Percentiles rank a stretch among this genome's conserved stretches.
Conservation (phyloP, 2,888 invertebrate genomes). For the Nemapogon koenigi region DNA sequence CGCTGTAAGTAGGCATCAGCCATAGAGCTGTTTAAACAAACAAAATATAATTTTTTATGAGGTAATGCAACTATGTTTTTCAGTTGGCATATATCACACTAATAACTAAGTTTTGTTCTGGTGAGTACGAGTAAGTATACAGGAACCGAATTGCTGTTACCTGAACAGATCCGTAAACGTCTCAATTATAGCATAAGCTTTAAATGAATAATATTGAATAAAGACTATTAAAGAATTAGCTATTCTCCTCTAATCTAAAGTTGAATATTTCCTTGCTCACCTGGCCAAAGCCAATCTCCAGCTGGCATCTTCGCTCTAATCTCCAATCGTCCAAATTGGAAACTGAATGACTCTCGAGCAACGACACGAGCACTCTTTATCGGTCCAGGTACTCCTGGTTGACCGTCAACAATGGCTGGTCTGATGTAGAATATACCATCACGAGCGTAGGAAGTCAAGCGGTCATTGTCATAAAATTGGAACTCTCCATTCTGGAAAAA, state of each 20-base stretch:
- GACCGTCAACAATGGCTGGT: constrained; percentile 65
- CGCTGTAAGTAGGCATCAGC: constrained; percentile 69
- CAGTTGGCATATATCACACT: no score
- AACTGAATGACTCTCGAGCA: constrained; percentile 67
- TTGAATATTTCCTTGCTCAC: no score
- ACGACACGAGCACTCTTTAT: constrained; percentile 71
- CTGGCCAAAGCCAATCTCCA: constrained; percentile 75
- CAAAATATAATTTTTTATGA: no score
- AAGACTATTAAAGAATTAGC: no score
- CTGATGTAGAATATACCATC: constrained; percentile 66
- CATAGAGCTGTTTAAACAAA: constrained; percentile 62
- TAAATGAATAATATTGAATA: no score
- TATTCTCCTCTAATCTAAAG: no score
- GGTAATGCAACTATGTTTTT: no score
- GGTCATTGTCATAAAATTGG: constrained; percentile 72
- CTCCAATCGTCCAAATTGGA: constrained; percentile 70
- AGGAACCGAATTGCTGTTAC: no score
- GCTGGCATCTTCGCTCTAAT: constrained; percentile 71
- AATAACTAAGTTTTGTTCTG: no score
- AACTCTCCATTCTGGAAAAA: constrained; percentile 71
- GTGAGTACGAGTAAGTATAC: no score
- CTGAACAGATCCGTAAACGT: no score
- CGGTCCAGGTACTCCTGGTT: constrained; percentile 67
- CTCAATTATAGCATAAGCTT: no score
- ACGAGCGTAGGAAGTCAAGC: constrained; percentile 68